Base-by-base conservation (phyloP, 1,140 invertebrate genomes). In the Leptoteleia sp. region DNA sequence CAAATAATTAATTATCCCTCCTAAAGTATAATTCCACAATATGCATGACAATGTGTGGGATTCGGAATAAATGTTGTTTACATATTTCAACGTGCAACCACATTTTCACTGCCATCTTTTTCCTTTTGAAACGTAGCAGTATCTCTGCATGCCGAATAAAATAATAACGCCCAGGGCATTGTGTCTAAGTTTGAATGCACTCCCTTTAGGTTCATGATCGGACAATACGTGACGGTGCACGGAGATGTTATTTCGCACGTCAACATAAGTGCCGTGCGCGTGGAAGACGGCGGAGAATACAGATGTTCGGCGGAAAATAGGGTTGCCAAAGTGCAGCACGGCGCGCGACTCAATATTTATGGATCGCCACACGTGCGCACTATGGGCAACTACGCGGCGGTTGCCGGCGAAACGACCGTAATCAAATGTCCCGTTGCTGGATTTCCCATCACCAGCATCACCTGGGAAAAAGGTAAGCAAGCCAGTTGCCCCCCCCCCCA, bases 201-300 rank as follows among this genome's bases (percentile, higher is more conserved):
- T 48, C 15, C 47, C 50, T n/a, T 82, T 81, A 94, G 95, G 81
- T 96, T 96, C 87, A 92, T 96, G 82, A 95, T 96, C 31, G 96
- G 96, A 12, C 96, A 97, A 88, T 96, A 96, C 89, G 95, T 97
- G 52, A 97, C 96, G 1, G 92, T 95, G 7, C 95, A 97, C 87
- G 96, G 97, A 80, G 95, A 97, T 87, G 96, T 98, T 31, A 95
- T 98, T 85, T 97, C 96, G 82, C 96, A 97, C 90, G 95, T 98
- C 73, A 98, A 98, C 90, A 96, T 98, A 80, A 95, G 95, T 75
- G 93, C 94, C 62, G 93, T 97, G 25, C 93, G 94, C 68, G 94
- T 96, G 40, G 94, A 97, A 91, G 96, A 98, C 88, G 97, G 97
- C 42, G 97, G 97, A 7, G 94, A 97, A 84, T 98, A 97, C 86